phyloP scores from a whole-genome alignment of 35 echinoderm and acorn worm species.

The Chiridota heheva region DNA sequence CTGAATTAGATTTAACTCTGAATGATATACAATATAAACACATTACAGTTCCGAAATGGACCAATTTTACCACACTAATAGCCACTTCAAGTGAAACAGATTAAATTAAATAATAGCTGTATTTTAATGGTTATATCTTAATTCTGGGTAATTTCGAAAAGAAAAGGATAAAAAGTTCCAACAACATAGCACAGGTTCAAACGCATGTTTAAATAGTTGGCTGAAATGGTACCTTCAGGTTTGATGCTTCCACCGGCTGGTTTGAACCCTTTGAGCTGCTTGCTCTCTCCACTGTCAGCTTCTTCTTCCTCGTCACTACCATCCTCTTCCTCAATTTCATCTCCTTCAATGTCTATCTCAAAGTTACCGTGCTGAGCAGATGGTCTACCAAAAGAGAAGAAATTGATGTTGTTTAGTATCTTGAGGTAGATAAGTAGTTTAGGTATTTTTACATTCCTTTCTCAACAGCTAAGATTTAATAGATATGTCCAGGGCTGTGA shows the following conservation, averaged over 20 bases:
- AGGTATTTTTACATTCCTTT: too few relatives aligned
- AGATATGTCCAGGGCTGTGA: not conserved
- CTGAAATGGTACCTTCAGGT: slow-evolving; percentile 43
- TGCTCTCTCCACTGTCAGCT: not conserved
- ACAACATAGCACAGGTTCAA: too few relatives aligned
- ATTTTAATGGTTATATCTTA: too few relatives aligned
- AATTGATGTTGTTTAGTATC: too few relatives aligned
- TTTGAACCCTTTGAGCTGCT: not conserved
- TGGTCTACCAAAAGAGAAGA: slow-evolving; percentile 15
- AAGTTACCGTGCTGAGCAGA: slow-evolving; percentile 55
- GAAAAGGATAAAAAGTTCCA: not conserved
- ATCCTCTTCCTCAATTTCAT: slow-evolving; percentile 60
- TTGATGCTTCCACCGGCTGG: slow-evolving; percentile 48
- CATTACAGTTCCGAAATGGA: too few relatives aligned
- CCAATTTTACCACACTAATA: too few relatives aligned
- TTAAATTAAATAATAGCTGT: too few relatives aligned
- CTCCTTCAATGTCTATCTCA: slow-evolving; percentile 82
- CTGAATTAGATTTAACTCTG: too few relatives aligned
- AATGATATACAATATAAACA: too few relatives aligned
- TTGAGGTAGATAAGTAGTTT: too few relatives aligned
- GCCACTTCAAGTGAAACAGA: too few relatives aligned
- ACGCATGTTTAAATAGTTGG: not conserved
- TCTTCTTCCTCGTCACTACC: slow-evolving; percentile 52
- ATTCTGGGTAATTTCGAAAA: not conserved
- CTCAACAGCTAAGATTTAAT: too few relatives aligned